These are phyloP conservation scores for Leucoptera coffeella DNA, from an alignment of 2,888 invertebrate species.

Conservation along the genomic window DNA sequence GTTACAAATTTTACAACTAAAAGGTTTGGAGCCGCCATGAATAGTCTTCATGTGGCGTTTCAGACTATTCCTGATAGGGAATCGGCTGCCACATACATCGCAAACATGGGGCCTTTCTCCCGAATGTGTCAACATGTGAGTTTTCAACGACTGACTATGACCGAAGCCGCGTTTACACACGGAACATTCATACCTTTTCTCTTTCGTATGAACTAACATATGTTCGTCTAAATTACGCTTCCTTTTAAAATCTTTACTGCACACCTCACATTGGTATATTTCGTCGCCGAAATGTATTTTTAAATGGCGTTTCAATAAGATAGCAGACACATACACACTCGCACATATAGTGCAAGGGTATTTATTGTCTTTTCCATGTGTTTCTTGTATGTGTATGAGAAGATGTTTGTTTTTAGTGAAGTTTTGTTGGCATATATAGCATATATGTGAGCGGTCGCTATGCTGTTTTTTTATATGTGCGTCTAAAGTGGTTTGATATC, in stretches of 20 bases:
- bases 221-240: constrained; percentile 35
- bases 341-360: constrained; percentile 24
- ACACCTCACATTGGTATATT: constrained; percentile 20
- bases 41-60: constrained; percentile 34
- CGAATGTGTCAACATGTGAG: constrained; percentile 31
- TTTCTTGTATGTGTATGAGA: constrained; percentile 19
- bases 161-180: constrained; percentile 17
- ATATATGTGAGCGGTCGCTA: constrained; percentile 22
- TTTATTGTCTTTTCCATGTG: constrained; percentile 14
- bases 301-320: constrained; percentile 24
- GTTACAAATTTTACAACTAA: constrained; percentile 23
- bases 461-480: constrained; percentile 17
- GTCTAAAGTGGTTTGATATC: constrained; percentile 17
- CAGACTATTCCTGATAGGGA: constrained; percentile 30
- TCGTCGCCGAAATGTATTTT: constrained; percentile 21
- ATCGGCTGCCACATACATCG: constrained; percentile 28
- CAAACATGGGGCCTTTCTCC: constrained; percentile 34
- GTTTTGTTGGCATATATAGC: constrained; percentile 19
- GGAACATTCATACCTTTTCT: constrained; percentile 21
- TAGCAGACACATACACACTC: constrained; percentile 18
- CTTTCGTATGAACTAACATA: constrained; percentile 29
- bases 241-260: constrained; percentile 23
- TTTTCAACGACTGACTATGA: constrained; percentile 34
- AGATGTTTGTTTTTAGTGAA: constrained; percentile 24
- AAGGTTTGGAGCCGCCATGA: constrained; percentile 27